Percentiles rank a stretch among this genome's conserved stretches.
phyloP scores from a whole-genome alignment of 2,888 invertebrate species.

The Omphaloscelis lunosa region DNA sequence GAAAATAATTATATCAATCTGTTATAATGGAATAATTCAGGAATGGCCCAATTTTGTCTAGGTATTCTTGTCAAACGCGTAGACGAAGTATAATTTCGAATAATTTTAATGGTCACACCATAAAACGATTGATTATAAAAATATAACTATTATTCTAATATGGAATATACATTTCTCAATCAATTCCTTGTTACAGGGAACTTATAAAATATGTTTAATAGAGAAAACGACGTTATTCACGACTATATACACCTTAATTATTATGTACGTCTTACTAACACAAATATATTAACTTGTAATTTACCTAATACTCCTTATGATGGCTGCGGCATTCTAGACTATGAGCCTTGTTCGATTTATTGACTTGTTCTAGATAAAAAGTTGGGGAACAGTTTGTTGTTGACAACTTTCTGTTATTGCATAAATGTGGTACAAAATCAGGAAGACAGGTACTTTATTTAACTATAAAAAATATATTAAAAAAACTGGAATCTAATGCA shows the following conservation, averaged over 20 bases:
- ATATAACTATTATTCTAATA: constrained; percentile 67
- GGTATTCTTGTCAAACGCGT: constrained; percentile 12
- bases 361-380: constrained; percentile 63
- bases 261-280: constrained; percentile 67
- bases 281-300: constrained; percentile 68
- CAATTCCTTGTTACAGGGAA: constrained; percentile 74
- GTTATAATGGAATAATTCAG: constrained; percentile 65
- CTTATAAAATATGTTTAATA: constrained; percentile 65
- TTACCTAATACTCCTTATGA: constrained; percentile 64
- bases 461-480: neutral
- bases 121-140: constrained; percentile 63
- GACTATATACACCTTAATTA: constrained; percentile 67
- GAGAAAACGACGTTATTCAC: constrained; percentile 51
- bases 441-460: constrained; percentile 22
- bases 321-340: constrained; percentile 58
- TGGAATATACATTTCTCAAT: constrained; percentile 73
- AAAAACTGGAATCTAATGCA: neutral
- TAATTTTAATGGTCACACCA: constrained; percentile 66
- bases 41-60: constrained; percentile 64
- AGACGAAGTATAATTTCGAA: constrained; percentile 44
- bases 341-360: constrained; percentile 65
- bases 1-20: constrained; percentile 48
- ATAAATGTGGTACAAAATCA: constrained; percentile 9
- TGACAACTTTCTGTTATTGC: constrained; percentile 5
- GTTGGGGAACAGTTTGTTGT: constrained; percentile 39